Conservation (phyloP, 2,113 vertebrate species). For the Amblyornis subalaris region DNA sequence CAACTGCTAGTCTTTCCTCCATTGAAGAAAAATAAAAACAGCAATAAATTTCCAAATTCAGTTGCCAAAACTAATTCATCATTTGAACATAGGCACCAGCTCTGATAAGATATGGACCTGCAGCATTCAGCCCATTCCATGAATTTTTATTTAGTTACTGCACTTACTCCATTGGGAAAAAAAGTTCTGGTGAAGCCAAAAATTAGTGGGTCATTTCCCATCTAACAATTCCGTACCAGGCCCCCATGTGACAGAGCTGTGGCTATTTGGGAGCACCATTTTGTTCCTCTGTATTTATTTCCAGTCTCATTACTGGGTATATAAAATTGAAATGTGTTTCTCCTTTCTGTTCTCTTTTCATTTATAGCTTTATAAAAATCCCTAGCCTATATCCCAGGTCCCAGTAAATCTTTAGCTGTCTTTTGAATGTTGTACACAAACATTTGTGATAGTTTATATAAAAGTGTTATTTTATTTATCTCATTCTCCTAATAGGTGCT, state of each 20-base stretch:
- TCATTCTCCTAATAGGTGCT: background rate
- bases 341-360: background rate
- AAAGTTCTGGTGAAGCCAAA: background rate
- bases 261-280: background rate
- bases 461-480: background rate
- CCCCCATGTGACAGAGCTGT: background rate
- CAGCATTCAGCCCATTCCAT: background rate
- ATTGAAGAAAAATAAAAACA: background rate
- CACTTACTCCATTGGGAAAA: background rate
- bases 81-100: background rate
- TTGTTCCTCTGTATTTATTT: background rate
- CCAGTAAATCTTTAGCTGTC: background rate
- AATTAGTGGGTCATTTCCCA: background rate
- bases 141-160: slow-evolving; percentile 11
- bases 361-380: background rate
- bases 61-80: slow-evolving; percentile 20
- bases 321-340: background rate
- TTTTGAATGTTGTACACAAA: background rate
- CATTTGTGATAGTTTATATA: background rate
- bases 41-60: slow-evolving; percentile 11
- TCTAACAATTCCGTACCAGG: background rate
- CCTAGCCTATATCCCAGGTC: background rate
- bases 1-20: background rate
- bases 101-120: background rate
- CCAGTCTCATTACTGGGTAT: background rate